Base-by-base conservation (phyloP, 1,140 invertebrate genomes). In the Chionoecetes opilio region DNA sequence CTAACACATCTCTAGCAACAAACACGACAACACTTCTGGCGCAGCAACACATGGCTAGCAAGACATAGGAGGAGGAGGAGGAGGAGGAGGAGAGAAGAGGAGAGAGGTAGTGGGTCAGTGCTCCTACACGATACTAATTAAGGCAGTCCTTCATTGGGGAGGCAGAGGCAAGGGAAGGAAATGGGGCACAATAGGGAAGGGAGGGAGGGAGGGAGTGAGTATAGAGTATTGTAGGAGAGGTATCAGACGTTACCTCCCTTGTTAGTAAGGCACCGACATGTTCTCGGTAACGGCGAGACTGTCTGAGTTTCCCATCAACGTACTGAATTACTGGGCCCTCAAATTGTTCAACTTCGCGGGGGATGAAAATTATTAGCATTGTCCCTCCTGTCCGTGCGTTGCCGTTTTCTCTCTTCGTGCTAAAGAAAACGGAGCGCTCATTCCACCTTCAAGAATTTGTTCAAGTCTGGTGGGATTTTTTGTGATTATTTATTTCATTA, bases 121-220 rank as follows among this genome's bases (percentile, higher is more conserved):
- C 63, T 75, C 63, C 21, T 75, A 75, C 63, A 75, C n/a, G 63
- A n/a, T 75, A 75, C 63, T 75, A 75, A 75, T 75, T 75, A 75
- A 75, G 63, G 21, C n/a, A 75, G 6, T 75, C n/a, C 63, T 75
- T 75, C 63, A 75, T 5, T 5, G 63, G 63, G n/a, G 5, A 75
- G 63, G 8, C n/a, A 75, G 46, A 2, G 46, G 2, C 46, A 53
- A 53, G 46, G 46, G 46, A 53, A 53, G 46, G 21, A 17, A 53
- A 17, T 14, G 46, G 21, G 8, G 41, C 5, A 46, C n/a, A n/a
- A n/a, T n/a, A n/a, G n/a, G 41, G 14, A 46, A 46, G 41, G 41
- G 41, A 53, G 46, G 9, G 9, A 17, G 46, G 2, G 46, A 0
- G 21, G 46, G 46, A 11, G 46, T 53, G 46, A 53, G 21, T 53